Evolutionary conservation across 2,797 vertebrate genomes (phyloP).

Genomic region (Phoxinus dragarum): DNA sequence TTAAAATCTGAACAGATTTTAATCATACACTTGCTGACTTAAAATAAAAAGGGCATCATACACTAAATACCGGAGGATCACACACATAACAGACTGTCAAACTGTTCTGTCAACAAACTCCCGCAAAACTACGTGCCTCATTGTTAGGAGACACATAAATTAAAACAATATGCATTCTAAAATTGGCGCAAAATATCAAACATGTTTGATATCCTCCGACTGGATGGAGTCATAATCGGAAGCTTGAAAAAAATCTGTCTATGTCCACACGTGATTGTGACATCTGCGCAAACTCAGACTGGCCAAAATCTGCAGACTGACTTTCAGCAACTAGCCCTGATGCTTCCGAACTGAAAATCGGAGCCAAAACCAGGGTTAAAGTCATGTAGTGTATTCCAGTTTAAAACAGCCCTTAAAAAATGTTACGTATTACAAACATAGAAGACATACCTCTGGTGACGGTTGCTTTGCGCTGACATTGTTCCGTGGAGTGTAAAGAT

Average conservation of each 20-base stretch:
- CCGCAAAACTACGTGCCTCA: background rate
- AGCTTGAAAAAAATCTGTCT: background rate
- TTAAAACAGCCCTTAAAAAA: constrained; percentile 4
- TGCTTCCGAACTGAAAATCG: background rate
- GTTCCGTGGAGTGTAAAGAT: constrained; percentile 77
- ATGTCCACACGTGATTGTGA: background rate
- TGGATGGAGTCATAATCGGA: background rate
- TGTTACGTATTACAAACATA: background rate
- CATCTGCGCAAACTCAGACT: background rate
- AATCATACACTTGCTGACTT: background rate
- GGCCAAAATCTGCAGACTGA: background rate
- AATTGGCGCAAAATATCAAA: background rate
- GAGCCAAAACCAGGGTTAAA: background rate
- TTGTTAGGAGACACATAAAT: background rate
- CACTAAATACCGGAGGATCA: background rate
- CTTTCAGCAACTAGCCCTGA: background rate
- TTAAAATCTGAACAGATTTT: background rate
- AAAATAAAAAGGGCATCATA: background rate
- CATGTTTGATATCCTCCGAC: background rate
- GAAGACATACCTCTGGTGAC: constrained; percentile 77
- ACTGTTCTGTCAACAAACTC: background rate
- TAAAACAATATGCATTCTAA: background rate
- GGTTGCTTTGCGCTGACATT: constrained; percentile 68
- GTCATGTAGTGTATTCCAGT: background rate
- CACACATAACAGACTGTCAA: background rate